Percentiles rank a stretch among this genome's conserved stretches.
phyloP scores from a whole-genome alignment of 2,113 vertebrate species.

The Serinus canaria region DNA sequence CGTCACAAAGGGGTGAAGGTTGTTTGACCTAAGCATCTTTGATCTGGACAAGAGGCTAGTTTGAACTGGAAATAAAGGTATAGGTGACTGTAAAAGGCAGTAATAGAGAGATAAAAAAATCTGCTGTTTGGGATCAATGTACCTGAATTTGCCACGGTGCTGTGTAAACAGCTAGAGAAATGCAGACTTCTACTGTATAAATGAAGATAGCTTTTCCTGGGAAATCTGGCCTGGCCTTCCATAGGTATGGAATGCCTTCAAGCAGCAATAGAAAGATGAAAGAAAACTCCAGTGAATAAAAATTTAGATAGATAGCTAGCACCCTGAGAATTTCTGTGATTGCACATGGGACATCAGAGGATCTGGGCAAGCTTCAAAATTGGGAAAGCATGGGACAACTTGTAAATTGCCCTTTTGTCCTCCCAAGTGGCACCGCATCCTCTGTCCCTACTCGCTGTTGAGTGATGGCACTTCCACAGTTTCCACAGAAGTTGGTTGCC shows the following conservation, averaged over 20 bases:
- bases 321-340: not conserved
- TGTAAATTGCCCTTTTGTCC: not conserved
- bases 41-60: not conserved
- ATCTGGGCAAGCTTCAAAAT: not conserved
- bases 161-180: not conserved
- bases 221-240: not conserved
- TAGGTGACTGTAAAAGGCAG: not conserved
- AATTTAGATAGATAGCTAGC: not conserved
- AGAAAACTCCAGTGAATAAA: not conserved
- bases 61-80: not conserved
- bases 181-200: not conserved
- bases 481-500: not conserved
- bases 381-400: not conserved
- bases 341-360: not conserved
- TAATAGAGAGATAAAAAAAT: not conserved
- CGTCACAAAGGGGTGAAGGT: not conserved
- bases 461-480: not conserved
- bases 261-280: not conserved
- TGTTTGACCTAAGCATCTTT: not conserved
- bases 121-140: not conserved
- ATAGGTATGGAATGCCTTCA: not conserved
- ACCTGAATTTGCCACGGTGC: not conserved
- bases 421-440: fast-evolving
- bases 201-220: not conserved
- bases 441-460: not conserved